These are phyloP conservation scores for Tenualosa thibaudeaui DNA, from an alignment of 2,797 vertebrate genomes.

Conservation along the genomic window DNA sequence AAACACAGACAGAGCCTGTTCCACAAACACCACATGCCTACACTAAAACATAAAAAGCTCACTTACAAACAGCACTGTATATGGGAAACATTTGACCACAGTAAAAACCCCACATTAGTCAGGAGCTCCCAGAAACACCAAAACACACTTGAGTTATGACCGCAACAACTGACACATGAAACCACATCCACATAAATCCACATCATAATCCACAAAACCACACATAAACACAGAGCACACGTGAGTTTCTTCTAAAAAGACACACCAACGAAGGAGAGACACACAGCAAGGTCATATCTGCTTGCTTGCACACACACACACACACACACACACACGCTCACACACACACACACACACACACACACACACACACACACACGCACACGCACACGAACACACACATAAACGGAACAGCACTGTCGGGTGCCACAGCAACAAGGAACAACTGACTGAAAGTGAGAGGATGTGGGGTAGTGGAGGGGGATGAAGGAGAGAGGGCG, in stretches of 20 bases:
- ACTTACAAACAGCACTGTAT: neutral
- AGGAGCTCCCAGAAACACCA: neutral
- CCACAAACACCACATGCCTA: no score
- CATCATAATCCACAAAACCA: no score
- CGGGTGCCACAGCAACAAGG: constrained; percentile 2
- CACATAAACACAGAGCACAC: neutral
- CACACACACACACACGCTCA: constrained; percentile 73
- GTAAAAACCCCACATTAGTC: neutral
- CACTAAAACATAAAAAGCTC: neutral
- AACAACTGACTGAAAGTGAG: constrained; percentile 38
- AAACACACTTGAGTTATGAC: no score
- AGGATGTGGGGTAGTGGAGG: constrained; percentile 52
- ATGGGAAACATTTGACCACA: neutral
- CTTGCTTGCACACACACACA: constrained; percentile 64
- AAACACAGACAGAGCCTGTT: no score
- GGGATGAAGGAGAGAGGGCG: constrained; percentile 32
- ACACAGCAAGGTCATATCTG: neutral
- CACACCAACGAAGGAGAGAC: neutral
- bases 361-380: constrained; percentile 40
- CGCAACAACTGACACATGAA: no score
- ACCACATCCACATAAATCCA: no score
- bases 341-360: constrained; percentile 47
- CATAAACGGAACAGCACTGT: neutral
- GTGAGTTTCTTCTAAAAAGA: neutral
- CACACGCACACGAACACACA: constrained; percentile 5